Evolutionary conservation across 2,888 invertebrate genomes (phyloP).

Genomic region (Brachynemurus nebulosus): DNA sequence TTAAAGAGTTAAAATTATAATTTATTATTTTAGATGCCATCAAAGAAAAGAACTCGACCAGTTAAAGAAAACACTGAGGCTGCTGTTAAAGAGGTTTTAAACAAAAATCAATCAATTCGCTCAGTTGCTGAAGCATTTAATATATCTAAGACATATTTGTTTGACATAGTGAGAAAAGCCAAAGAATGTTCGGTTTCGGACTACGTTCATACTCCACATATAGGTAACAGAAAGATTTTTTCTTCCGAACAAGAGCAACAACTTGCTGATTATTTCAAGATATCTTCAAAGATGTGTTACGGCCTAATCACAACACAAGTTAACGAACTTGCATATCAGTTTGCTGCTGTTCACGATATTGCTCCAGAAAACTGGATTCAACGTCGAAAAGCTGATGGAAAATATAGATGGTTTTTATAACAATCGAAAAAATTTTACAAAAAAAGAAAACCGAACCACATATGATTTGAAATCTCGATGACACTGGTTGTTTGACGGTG

Average conservation of each 20-base stretch:
- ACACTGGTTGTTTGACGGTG: constrained; percentile 13
- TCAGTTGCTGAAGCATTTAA: constrained; percentile 12
- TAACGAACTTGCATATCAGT: neutral
- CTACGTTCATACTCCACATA: constrained; percentile 13
- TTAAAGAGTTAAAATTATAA: no score
- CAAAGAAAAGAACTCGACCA: no score
- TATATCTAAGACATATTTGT: constrained; percentile 15
- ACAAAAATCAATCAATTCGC: constrained; percentile 10
- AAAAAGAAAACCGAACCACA: constrained; percentile 10
- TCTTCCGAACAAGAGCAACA: neutral
- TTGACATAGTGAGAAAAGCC: constrained; percentile 14
- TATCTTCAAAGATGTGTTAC: neutral
- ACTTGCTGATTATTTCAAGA: neutral
- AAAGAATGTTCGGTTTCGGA: constrained; percentile 11
- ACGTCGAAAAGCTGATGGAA: neutral
- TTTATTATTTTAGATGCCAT: no score
- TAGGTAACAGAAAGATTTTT: constrained; percentile 11
- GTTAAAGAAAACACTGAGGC: constrained; percentile 6
- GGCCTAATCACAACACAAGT: neutral
- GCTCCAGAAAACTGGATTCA: neutral
- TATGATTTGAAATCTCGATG: neutral
- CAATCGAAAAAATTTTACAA: constrained; percentile 11
- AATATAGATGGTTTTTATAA: constrained; percentile 14
- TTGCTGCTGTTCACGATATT: no score
- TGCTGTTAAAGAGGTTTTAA: constrained; percentile 11